A percentile compares a stretch with the other conserved stretches of the same genome.
Conservation (phyloP, 1,140 invertebrate species). For the Hydropsyche tenuis region DNA sequence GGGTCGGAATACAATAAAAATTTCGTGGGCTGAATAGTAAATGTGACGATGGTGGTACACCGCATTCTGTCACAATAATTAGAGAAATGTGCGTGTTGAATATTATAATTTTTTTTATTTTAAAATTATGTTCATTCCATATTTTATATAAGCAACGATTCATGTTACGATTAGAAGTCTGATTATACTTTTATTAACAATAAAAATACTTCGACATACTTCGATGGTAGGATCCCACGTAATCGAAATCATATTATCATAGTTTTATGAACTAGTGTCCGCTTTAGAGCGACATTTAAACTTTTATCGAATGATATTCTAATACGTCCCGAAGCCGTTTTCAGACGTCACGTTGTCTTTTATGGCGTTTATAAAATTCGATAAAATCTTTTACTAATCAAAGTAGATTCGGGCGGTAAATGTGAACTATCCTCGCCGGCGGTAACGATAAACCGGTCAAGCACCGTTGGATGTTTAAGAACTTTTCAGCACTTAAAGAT, state of each 20-base stretch:
- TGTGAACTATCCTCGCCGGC: background rate
- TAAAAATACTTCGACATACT: no score
- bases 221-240: no score
- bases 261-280: no score
- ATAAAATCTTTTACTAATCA: slow-evolving; percentile 15
- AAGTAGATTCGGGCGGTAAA: background rate
- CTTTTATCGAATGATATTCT: slow-evolving; percentile 9
- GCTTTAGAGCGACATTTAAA: no score
- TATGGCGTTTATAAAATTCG: slow-evolving; percentile 6
- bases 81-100: background rate
- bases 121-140: no score
- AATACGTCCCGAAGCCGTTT: background rate
- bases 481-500: no score
- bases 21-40: slow-evolving; percentile 18
- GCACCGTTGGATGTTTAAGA: no score
- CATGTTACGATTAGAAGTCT: no score
- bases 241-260: no score
- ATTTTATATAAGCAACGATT: no score
- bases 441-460: slow-evolving; percentile 1
- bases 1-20: slow-evolving; percentile 13
- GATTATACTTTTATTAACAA: no score
- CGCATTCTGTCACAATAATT: slow-evolving; percentile 20
- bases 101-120: background rate
- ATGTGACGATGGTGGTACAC: slow-evolving; percentile 1
- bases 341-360: slow-evolving; percentile 9